A percentile compares a stretch with the other conserved stretches of the same genome.
These are phyloP conservation scores for Ceratitis capitata DNA, from an alignment of 1,140 invertebrate species.

Conservation along the genomic window DNA sequence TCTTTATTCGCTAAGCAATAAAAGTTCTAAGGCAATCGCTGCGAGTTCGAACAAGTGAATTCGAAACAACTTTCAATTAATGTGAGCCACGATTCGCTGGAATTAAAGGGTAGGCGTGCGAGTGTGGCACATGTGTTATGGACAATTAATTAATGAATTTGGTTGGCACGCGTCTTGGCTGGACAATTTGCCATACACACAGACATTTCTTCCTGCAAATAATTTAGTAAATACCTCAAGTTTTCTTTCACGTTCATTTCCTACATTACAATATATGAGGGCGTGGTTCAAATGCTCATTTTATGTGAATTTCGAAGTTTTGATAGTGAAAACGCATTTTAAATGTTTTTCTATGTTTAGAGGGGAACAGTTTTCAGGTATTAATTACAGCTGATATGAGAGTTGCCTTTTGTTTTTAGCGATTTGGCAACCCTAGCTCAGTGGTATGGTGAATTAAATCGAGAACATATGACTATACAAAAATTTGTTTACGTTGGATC, in stretches of 20 bases:
- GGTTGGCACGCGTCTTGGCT: background rate
- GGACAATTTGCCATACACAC: background rate
- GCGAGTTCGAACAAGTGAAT: background rate
- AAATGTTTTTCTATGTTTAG: too few relatives aligned
- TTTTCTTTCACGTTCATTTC: background rate
- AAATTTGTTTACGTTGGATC: too few relatives aligned
- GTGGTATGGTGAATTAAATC: too few relatives aligned
- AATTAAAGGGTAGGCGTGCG: background rate
- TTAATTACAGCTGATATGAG: too few relatives aligned
- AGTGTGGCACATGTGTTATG: background rate
- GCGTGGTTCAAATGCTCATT: background rate
- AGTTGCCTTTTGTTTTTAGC: too few relatives aligned
- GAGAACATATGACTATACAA: too few relatives aligned
- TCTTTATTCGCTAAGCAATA: background rate
- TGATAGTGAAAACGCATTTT: conserved; percentile 1
- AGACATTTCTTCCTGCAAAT: background rate
- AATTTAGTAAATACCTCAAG: too few relatives aligned
- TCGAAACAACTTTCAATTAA: background rate
- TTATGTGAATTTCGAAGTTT: background rate
- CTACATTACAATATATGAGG: background rate
- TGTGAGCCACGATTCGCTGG: background rate
- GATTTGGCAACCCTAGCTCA: too few relatives aligned
- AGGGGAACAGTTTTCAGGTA: too few relatives aligned
- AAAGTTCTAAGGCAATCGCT: background rate
- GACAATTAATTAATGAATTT: background rate